phyloP scores from a whole-genome alignment of 2,797 vertebrate species.

The Vultur gryphus region DNA sequence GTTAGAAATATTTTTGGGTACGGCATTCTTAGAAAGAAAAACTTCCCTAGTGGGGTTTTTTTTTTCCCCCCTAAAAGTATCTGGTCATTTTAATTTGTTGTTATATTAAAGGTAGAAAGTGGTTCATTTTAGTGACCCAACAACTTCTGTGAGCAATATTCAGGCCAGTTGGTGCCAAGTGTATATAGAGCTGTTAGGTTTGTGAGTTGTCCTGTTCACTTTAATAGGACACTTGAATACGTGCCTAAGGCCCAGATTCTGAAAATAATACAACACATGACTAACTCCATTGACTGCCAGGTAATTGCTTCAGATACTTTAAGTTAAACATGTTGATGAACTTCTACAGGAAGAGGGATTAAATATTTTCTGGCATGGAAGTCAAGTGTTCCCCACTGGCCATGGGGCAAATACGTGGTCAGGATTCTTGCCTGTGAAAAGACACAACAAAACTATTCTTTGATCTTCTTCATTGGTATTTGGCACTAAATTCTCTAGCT shows the following conservation, averaged over 20 bases:
- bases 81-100: background rate
- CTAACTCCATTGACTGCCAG: background rate
- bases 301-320: background rate
- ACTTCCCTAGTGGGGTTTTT: background rate
- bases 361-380: background rate
- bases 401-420: background rate
- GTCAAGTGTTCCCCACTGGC: background rate
- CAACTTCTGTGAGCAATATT: background rate
- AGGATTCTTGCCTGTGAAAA: background rate
- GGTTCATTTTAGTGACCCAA: background rate
- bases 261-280: background rate
- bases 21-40: background rate
- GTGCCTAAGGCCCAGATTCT: background rate
- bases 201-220: background rate
- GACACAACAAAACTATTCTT: background rate
- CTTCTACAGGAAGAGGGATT: background rate
- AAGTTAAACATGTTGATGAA: background rate
- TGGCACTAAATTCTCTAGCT: background rate
- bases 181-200: background rate
- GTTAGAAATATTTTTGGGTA: background rate
- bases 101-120: background rate
- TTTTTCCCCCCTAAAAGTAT: background rate
- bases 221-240: background rate
- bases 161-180: background rate
- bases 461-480: background rate